Conservation (phyloP, 2,888 invertebrate genomes). For the Melikaiella ostensackeni region DNA sequence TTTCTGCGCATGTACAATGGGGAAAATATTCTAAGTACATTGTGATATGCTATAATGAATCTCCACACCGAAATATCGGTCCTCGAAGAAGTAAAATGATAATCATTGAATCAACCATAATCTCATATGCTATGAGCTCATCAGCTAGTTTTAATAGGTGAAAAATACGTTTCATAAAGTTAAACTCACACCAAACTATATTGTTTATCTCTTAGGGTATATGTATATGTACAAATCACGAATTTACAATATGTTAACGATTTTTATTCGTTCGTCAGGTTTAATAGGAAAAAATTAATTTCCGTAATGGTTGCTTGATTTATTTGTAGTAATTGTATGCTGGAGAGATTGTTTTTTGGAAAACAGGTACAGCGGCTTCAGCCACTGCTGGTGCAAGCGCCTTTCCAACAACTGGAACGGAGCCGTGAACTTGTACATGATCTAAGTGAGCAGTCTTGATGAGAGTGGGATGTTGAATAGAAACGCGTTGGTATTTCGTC, state of each 20-base stretch:
- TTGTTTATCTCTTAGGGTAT: background rate
- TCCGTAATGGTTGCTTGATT: background rate
- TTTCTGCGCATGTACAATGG: background rate
- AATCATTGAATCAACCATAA: background rate
- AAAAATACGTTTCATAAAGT: background rate
- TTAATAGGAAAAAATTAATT: background rate
- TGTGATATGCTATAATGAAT: background rate
- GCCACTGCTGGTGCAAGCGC: slow-evolving; percentile 68
- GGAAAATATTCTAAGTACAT: background rate
- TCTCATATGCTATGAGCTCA: background rate
- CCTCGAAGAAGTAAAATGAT: background rate
- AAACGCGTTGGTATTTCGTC: slow-evolving; percentile 80
- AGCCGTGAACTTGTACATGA: slow-evolving; percentile 76
- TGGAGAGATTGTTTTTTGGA: slow-evolving; percentile 69
- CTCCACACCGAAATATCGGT: background rate
- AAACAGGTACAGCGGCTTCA: slow-evolving; percentile 68
- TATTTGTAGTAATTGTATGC: slow-evolving; percentile 63
- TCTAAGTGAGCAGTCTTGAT: slow-evolving; percentile 78
- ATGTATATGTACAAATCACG: slow-evolving; percentile 10
- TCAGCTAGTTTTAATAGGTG: background rate
- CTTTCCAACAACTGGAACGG: slow-evolving; percentile 75
- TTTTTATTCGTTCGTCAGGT: background rate
- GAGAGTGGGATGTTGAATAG: slow-evolving; percentile 80
- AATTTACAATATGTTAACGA: background rate
- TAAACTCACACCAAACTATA: background rate